Evolutionary conservation across 1,140 invertebrate genomes (phyloP), one percentile per base, ranked within the genome.

Genomic region (Himalopsyche phryganea): DNA sequence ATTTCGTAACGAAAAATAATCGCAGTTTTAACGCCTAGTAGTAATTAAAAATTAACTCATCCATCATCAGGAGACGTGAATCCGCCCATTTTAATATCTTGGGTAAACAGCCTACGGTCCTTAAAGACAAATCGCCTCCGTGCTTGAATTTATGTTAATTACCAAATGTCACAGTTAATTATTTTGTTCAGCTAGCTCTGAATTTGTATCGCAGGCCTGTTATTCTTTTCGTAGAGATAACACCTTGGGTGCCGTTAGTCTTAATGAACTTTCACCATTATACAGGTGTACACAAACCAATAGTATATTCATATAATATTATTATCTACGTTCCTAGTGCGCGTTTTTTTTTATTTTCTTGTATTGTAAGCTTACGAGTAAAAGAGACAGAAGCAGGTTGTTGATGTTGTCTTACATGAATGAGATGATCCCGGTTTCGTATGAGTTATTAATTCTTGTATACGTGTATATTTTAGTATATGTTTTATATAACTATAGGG

Each of bases 201-300:
- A 50, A 55, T 36, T 47, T 54, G 61, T 49, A 58, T 47, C 40
- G 55, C 58, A 58, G 61, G 58, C 61, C 61, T 35, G 49, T 14
- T n/a, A 56, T 53, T 56, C 49, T 57, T 53, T 53, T 45, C 50
- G 45, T 42, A 41, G 55, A 47, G 54, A 56, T 55, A 63, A 63
- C 50, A 63, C 55, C 51, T 53, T 18, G 10, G 47, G 50, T 48
- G 55, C 42, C 51, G 45, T 63, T 58, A 48, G 61, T 45, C 51
- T 63, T 63, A 63, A 63, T 63, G 61, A 63, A 63, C 61, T 63
- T 63, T 63, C 61, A 63, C 61, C 50, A 36, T 47, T 14, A 15
- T 40, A 35, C 49, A 58, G 48, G 56, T 58, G 56, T 46, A 14
- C 41, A 14, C 14, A 40, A 40, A 13, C 11, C 4, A 40, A 28